These are phyloP conservation scores for Toxotes lorentzi DNA, from an alignment of 2,797 vertebrate species.

Conservation along the genomic window DNA sequence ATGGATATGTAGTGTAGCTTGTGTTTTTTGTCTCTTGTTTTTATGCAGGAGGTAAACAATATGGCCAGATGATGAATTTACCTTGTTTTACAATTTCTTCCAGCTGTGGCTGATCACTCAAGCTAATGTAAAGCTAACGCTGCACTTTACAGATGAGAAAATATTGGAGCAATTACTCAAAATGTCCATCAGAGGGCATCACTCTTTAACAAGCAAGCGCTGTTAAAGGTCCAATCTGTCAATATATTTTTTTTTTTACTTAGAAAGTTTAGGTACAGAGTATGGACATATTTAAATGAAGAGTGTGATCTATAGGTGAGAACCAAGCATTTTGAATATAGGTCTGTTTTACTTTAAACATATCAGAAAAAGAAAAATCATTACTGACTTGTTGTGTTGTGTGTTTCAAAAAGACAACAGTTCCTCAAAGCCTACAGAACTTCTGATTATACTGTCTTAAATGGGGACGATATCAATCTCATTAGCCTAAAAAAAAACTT, in stretches of 20 bases:
- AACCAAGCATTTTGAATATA: background rate
- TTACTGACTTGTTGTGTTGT: background rate
- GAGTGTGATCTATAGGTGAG: background rate
- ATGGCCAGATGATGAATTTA: conserved; percentile 39
- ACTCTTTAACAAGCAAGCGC: background rate
- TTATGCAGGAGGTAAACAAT: conserved; percentile 35
- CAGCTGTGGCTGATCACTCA: conserved; percentile 43
- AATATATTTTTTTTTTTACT: background rate
- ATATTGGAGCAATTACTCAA: conserved; percentile 6
- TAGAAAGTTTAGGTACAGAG: background rate
- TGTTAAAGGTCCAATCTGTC: background rate
- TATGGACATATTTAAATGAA: background rate
- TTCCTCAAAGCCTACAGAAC: conserved; percentile 55
- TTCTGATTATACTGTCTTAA: conserved; percentile 56
- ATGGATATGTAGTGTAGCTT: background rate
- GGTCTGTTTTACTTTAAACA: background rate
- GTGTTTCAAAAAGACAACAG: conserved; percentile 27
- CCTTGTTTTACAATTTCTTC: conserved; percentile 26
- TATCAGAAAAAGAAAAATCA: too few species aligned
- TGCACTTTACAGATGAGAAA: conserved; percentile 33
- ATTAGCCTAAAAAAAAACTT: conserved; percentile 49
- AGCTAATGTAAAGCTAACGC: conserved; percentile 31
- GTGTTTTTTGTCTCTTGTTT: background rate
- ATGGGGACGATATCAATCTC: conserved; percentile 65
- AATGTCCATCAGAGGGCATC: conserved; percentile 44